Conservation (phyloP, 2,888 invertebrate genomes). For the Drosophila melanocephala region DNA sequence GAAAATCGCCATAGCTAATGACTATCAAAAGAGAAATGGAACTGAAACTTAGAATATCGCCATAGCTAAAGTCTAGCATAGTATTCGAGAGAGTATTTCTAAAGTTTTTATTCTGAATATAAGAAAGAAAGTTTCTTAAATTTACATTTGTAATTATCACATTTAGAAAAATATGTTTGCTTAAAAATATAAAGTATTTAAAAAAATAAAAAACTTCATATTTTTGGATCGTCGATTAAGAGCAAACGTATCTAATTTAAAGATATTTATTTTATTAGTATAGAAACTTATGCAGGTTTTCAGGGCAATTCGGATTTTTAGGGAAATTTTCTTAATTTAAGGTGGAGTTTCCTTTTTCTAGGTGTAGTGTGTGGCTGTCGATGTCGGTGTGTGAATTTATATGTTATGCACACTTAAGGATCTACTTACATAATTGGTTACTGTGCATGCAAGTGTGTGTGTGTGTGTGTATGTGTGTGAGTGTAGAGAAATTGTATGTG, state of each 20-base stretch:
- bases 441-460: constrained; percentile 13
- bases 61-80: neutral
- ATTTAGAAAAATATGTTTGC: neutral
- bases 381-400: constrained; percentile 39
- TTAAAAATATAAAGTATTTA: neutral
- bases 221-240: neutral
- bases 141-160: neutral
- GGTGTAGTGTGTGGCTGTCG: constrained; percentile 18
- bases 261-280: neutral
- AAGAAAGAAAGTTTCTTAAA: neutral
- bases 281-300: neutral
- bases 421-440: constrained; percentile 78
- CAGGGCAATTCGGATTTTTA: neutral
- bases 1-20: neutral
- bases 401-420: constrained; percentile 71
- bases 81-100: neutral
- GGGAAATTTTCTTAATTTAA: neutral
- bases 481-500: constrained; percentile 18
- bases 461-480: constrained; percentile 9
- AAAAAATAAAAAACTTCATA: neutral
- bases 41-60: neutral
- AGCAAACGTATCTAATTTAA: neutral
- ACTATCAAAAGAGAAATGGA: neutral
- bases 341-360: neutral
- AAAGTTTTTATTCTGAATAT: neutral